Percentiles rank a stretch among this genome's conserved stretches.
phyloP scores from a whole-genome alignment of 2,888 invertebrate species.

The Aphidoletes aphidimyza region DNA sequence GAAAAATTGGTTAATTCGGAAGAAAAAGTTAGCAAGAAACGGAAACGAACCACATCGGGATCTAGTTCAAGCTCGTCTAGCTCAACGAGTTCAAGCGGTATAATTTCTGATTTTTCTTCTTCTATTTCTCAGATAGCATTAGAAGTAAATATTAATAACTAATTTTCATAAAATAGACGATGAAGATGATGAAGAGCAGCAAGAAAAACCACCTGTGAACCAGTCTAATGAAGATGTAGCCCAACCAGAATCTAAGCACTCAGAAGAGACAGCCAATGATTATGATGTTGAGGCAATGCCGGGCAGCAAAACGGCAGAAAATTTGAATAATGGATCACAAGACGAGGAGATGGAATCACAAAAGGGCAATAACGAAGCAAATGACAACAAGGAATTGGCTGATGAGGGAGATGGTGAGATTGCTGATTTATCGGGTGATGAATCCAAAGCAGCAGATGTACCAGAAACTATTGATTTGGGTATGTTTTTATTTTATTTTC shows the following conservation, averaged over 20 bases:
- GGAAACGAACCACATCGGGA: constrained; percentile 56
- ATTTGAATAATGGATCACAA: neutral
- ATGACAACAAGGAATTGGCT: constrained; percentile 55
- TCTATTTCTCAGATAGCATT: neutral
- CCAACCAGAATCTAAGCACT: neutral
- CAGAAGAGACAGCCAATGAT: neutral
- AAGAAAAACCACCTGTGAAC: neutral
- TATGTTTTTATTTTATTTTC: constrained; percentile 63
- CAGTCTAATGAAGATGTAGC: neutral
- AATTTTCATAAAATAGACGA: neutral
- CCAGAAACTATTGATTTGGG: constrained; percentile 67
- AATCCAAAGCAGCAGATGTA: constrained; percentile 59
- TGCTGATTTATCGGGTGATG: constrained; percentile 58
- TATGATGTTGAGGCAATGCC: constrained; percentile 17
- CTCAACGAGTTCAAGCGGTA: constrained; percentile 59
- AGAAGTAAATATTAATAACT: too few species aligned
- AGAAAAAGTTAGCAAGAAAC: constrained; percentile 54
- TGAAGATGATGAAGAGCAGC: constrained; percentile 6
- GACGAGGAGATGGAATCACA: constrained; percentile 58
- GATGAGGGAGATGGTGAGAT: constrained; percentile 57
- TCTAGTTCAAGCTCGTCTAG: constrained; percentile 61
- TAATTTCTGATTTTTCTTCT: neutral
- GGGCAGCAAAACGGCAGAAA: neutral
- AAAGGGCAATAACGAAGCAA: constrained; percentile 58
- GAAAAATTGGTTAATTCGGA: neutral